phyloP scores from a whole-genome alignment of 2,888 invertebrate genomes.

The Tortrix viridana region DNA sequence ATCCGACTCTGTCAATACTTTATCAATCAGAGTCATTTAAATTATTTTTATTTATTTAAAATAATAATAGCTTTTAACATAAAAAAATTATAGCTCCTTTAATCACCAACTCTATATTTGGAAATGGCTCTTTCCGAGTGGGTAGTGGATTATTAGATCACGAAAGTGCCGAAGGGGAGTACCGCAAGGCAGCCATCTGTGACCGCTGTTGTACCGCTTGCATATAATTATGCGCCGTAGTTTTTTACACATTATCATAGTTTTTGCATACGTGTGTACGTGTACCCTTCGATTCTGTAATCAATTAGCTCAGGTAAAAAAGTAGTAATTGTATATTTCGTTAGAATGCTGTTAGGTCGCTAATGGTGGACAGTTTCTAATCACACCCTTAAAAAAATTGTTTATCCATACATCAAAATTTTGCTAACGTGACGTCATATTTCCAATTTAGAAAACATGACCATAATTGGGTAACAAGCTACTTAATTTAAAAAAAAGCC shows the following conservation, averaged over 20 bases:
- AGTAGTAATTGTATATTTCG: background rate
- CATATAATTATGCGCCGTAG: slow-evolving; percentile 23
- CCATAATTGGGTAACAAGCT: slow-evolving; percentile 25
- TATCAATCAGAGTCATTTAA: no score
- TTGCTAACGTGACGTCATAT: slow-evolving; percentile 5
- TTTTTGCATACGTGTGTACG: slow-evolving; percentile 29
- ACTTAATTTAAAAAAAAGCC: slow-evolving; percentile 15
- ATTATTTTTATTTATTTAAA: background rate
- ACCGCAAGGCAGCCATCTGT: slow-evolving; percentile 21
- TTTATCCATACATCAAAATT: background rate
- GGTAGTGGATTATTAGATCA: slow-evolving; percentile 11
- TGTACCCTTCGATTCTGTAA: slow-evolving; percentile 20
- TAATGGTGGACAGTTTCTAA: background rate
- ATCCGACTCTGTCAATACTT: no score
- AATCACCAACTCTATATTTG: slow-evolving; percentile 5
- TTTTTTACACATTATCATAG: slow-evolving; percentile 16
- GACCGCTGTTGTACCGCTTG: slow-evolving; percentile 17
- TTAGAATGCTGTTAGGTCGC: background rate
- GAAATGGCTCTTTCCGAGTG: slow-evolving; percentile 9
- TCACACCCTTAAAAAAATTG: background rate
- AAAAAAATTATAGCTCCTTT: slow-evolving; percentile 2
- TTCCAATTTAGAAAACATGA: background rate
- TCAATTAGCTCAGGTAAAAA: slow-evolving; percentile 20
- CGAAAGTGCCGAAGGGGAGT: slow-evolving; percentile 14
- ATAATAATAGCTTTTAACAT: slow-evolving; percentile 10